Evolutionary conservation across 2,888 invertebrate genomes (phyloP), one percentile per base, ranked within the genome.

Genomic region (Dynastes hyllus): DNA sequence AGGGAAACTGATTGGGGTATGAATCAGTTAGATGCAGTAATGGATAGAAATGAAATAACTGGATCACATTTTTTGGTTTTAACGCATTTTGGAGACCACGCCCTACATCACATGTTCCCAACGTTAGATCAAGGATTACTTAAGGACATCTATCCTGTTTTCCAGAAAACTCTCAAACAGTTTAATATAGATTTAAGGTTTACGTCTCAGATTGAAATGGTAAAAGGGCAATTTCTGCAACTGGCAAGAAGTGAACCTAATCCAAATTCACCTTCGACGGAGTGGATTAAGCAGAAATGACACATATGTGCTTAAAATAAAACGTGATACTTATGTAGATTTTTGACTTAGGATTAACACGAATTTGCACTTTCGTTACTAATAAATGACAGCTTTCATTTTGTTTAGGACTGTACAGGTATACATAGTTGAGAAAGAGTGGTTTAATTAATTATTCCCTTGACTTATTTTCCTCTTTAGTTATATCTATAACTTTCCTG

Each of bases 21-120:
- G 0, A 92, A 93, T 84, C 95, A 95, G 87, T 84, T 96, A 81
- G 94, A 96, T 84, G 92, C 95, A 0, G 91, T 95, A 0, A 92
- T 93, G 45, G 96, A 95, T 85, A 91, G 95, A 81, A 89, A 91
- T 27, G 93, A 95, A 81, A 90, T 93, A 79, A 92, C 92, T 9
- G 92, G 93, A 13, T 92, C 92, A 61, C 91, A 92, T 80, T 93
- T 94, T 85, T 88, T 94, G 80, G 92, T 92, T 0, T 87, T 96
- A 76, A 94, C 94, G 0, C 91, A 93, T 80, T 96, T 95, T 84
- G 96, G 96, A 0, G 93, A 94, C 79, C 96, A 96, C 86, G 91
- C 91, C 0, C 89, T 96, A 1, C 96, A 96, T 87, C 96, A 96
- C 88, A 89, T 96, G 27, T 94, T 96, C 83, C 96, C 96, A 0